Base-by-base conservation (phyloP, 1,140 invertebrate genomes). In the Neodiprion virginianus region DNA sequence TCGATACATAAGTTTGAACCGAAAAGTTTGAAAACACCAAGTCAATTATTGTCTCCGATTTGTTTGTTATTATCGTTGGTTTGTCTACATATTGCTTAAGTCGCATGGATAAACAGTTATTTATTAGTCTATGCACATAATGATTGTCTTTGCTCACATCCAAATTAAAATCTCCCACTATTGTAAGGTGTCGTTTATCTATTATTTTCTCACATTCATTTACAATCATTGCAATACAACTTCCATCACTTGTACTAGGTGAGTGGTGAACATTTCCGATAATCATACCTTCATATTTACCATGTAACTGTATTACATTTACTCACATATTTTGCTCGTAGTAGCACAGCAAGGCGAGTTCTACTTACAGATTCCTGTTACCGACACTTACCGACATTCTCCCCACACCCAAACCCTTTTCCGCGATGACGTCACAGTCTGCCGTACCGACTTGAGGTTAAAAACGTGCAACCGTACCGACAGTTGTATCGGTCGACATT, bases 201-300 rank as follows among this genome's bases (percentile, higher is more conserved):
- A 66, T 23, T 14, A 76, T 9, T 9, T 53, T 66, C 48, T 76
- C 75, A 40, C 65, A 70, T 47, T 73, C 67, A 11, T 73, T 53
- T 17, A 17, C 69, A 7, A 76, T 71, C 11, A 17, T 17, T 48
- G 72, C 68, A 11, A 76, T 53, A 65, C 72, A 76, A 65, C 66
- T 53, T 23, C 12, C 66, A 70, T 76, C 65, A 65, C 72, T 76
- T 28, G 10, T 23, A 70, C 67, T 76, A 8, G 75, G 75, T 71
- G 75, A 76, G 68, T 76, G 67, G 61, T 76, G 73, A 5, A 72
- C 67, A 61, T 53, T 50, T 48, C 49, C 67, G 12, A 76, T 48
- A 23, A 76, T 48, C 2, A 50, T 69, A 3, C 67, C 48, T 61
- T 69, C 67, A 9, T n/a, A 14, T 47, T 65, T 69, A 69, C 72